Percentiles rank a stretch among this genome's conserved stretches.
phyloP scores from a whole-genome alignment of 2,888 invertebrate species.

The Biston betularia region DNA sequence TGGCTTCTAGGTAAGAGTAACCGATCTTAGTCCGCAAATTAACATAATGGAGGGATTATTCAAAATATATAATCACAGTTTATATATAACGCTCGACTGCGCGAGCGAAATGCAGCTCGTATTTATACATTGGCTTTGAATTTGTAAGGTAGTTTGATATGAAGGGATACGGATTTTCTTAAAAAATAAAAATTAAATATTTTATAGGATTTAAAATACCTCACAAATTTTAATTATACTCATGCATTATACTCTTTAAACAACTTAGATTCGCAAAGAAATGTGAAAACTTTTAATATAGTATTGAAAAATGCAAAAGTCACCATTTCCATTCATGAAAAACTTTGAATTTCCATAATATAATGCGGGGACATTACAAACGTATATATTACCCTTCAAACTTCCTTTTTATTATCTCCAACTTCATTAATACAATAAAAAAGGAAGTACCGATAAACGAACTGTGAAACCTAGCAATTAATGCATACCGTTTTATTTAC shows the following conservation, averaged over 20 bases:
- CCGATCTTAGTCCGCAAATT: too few species aligned
- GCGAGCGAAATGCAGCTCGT: too few species aligned
- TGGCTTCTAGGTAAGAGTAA: too few species aligned
- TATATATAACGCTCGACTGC: too few species aligned
- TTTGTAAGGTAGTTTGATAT: too few species aligned
- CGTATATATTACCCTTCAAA: conserved; percentile 32
- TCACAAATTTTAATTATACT: background rate
- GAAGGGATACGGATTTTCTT: too few species aligned
- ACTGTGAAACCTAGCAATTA: conserved; percentile 77
- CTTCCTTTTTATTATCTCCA: conserved; percentile 46
- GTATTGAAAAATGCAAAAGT: conserved; percentile 25
- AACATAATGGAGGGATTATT: too few species aligned
- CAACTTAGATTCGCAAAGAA: background rate
- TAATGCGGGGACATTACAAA: conserved; percentile 29
- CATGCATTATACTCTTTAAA: background rate
- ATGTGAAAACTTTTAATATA: conserved; percentile 3
- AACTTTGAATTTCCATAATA: conserved; percentile 25
- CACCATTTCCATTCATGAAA: conserved; percentile 25
- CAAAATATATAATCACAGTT: too few species aligned
- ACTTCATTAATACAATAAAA: conserved; percentile 55
- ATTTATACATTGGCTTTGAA: too few species aligned
- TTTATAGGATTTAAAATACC: too few species aligned
- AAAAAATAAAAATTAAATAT: too few species aligned
- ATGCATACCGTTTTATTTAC: conserved; percentile 74
- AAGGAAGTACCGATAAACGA: conserved; percentile 64